phyloP scores from a whole-genome alignment of 2,113 vertebrate genomes.

The Semicossyphus pulcher region DNA sequence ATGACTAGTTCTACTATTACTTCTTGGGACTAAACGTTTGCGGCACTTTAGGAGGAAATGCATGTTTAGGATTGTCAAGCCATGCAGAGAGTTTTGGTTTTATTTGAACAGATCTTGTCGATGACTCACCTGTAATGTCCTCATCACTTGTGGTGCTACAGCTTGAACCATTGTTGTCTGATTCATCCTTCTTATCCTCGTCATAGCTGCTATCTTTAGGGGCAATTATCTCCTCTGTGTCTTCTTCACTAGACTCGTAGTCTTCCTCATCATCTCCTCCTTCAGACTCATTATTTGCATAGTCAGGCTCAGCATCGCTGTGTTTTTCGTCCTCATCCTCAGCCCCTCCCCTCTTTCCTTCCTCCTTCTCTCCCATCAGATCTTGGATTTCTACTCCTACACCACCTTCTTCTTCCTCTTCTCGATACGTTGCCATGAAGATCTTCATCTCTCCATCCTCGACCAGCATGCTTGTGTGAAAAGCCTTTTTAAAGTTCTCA shows the following conservation, averaged over 20 bases:
- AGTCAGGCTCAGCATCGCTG: neutral
- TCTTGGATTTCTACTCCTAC: neutral
- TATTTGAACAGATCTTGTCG: neutral
- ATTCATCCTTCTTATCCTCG: conserved; percentile 16
- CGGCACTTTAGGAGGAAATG: too few relatives aligned
- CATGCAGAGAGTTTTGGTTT: too few relatives aligned
- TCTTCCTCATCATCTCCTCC: conserved; percentile 14
- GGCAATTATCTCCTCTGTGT: neutral
- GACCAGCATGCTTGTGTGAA: conserved; percentile 84
- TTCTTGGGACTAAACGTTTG: too few relatives aligned
- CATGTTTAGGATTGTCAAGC: too few relatives aligned
- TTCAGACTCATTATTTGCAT: neutral
- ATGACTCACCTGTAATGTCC: conserved; percentile 40
- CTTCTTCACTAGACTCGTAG: conserved; percentile 1
- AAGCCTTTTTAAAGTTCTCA: conserved; percentile 82
- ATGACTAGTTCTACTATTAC: too few relatives aligned
- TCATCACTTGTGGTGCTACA: neutral
- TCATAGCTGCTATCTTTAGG: neutral
- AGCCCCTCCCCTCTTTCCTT: neutral
- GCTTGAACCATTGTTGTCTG: neutral
- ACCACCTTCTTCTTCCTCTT: conserved; percentile 1
- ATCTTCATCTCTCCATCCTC: conserved; percentile 89
- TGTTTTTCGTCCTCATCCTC: neutral
- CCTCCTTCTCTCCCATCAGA: neutral
- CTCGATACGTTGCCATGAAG: conserved; percentile 83